Evolutionary conservation across 2,888 invertebrate genomes (phyloP).

Genomic region (Petrolisthes cinctipes): DNA sequence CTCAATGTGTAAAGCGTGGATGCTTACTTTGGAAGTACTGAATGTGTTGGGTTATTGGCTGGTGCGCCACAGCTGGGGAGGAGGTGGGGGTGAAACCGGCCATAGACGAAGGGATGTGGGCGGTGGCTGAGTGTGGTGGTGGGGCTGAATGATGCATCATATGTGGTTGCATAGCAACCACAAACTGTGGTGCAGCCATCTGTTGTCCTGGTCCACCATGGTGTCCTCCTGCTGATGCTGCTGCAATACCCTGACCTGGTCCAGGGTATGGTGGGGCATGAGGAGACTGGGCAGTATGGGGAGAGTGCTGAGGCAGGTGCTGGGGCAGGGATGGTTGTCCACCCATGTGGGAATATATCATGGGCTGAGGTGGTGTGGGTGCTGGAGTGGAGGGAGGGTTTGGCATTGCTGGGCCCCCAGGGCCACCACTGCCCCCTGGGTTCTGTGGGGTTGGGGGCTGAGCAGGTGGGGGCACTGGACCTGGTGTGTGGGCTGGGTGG

Average conservation of each 20-base stretch:
- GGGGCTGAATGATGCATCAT: conserved; percentile 58
- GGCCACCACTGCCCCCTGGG: conserved; percentile 51
- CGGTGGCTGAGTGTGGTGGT: conserved; percentile 59
- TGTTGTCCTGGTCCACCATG: conserved; percentile 53
- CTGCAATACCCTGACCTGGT: conserved; percentile 26
- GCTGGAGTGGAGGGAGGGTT: conserved; percentile 58
- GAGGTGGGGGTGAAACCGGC: conserved; percentile 60
- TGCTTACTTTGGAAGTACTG: conserved; percentile 48
- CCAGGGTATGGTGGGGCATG: conserved; percentile 53
- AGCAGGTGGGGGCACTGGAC: conserved; percentile 54
- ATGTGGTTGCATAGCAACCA: conserved; percentile 36
- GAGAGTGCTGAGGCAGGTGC: conserved; percentile 61
- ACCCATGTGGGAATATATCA: conserved; percentile 55
- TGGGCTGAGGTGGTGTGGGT: conserved; percentile 50
- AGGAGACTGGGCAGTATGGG: conserved; percentile 57
- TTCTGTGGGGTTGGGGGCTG: conserved; percentile 63
- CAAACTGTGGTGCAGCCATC: conserved; percentile 51
- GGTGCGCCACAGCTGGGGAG: conserved; percentile 51
- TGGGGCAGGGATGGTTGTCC: conserved; percentile 59
- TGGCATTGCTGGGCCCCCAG: conserved; percentile 54
- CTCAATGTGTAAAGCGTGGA: conserved; percentile 56
- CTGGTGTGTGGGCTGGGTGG: conserved; percentile 57
- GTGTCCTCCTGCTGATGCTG: conserved; percentile 35
- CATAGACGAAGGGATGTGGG: conserved; percentile 61
- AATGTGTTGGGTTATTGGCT: conserved; percentile 47